These are phyloP conservation scores for Sebastes variabilis DNA, from an alignment of 2,797 vertebrate species.

Conservation along the genomic window DNA sequence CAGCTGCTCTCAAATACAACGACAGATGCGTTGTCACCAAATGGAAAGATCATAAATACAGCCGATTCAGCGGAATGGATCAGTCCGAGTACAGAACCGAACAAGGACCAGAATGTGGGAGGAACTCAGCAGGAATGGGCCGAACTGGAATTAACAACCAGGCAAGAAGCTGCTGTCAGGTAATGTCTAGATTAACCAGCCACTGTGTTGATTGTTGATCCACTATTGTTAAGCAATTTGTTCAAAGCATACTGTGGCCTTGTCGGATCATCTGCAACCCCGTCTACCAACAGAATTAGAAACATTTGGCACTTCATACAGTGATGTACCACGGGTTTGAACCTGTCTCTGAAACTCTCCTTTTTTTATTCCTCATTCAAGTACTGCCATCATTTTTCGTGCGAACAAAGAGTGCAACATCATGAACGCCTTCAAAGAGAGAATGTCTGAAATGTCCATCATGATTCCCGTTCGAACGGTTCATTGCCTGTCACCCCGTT, in stretches of 20 bases:
- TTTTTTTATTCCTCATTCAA: no score
- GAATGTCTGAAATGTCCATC: neutral
- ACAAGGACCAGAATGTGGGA: neutral
- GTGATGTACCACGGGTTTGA: no score
- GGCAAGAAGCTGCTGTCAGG: slow-evolving; percentile 22
- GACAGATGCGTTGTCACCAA: neutral
- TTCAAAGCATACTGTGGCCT: neutral
- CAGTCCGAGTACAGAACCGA: neutral
- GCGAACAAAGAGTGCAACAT: no score
- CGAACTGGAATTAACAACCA: neutral
- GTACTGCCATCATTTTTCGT: neutral
- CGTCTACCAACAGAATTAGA: neutral
- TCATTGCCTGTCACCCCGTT: neutral
- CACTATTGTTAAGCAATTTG: neutral
- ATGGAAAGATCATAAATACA: neutral
- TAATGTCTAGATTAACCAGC: neutral
- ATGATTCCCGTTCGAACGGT: neutral
- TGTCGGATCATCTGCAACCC: neutral
- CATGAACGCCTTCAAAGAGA: neutral
- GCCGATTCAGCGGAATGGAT: neutral
- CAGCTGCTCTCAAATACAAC: neutral
- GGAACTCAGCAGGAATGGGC: neutral
- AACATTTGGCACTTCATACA: neutral
- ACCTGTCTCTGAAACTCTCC: no score
- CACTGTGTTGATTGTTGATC: neutral